phyloP scores from a whole-genome alignment of 2,797 vertebrate species.

The Syngnathus rostellatus region DNA sequence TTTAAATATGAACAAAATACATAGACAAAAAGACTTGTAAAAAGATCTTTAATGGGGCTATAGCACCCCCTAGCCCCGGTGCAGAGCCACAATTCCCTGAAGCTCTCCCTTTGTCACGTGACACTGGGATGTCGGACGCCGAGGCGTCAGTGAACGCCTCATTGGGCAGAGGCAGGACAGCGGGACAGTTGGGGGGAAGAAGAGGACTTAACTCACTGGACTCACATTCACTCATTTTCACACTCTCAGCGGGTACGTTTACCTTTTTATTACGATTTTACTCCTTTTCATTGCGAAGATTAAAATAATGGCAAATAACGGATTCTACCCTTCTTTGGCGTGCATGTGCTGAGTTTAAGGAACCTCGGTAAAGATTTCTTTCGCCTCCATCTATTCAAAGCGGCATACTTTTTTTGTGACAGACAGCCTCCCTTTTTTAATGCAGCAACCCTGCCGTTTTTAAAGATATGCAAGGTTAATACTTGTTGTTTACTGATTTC shows the following conservation, averaged over 20 bases:
- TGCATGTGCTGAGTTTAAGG: neutral
- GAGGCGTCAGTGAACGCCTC: constrained; percentile 38
- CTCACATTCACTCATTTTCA: neutral
- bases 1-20: no score
- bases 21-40: no score
- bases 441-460: neutral
- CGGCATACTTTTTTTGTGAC: neutral
- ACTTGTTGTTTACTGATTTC: neutral
- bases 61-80: no score
- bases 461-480: neutral
- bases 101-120: constrained; percentile 1
- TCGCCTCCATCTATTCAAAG: neutral
- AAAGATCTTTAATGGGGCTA: no score
- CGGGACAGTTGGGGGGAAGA: constrained; percentile 2
- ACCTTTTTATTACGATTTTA: neutral
- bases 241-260: constrained; percentile 23
- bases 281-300: neutral
- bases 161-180: constrained; percentile 18
- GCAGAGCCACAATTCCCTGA: neutral
- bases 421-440: neutral
- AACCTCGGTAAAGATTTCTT: neutral
- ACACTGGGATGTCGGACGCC: constrained; percentile 7
- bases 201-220: constrained; percentile 11
- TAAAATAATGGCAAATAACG: neutral
- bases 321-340: neutral